These are phyloP conservation scores for Halictus quadricinctus DNA, from an alignment of 2,888 invertebrate species.

Conservation along the genomic window DNA sequence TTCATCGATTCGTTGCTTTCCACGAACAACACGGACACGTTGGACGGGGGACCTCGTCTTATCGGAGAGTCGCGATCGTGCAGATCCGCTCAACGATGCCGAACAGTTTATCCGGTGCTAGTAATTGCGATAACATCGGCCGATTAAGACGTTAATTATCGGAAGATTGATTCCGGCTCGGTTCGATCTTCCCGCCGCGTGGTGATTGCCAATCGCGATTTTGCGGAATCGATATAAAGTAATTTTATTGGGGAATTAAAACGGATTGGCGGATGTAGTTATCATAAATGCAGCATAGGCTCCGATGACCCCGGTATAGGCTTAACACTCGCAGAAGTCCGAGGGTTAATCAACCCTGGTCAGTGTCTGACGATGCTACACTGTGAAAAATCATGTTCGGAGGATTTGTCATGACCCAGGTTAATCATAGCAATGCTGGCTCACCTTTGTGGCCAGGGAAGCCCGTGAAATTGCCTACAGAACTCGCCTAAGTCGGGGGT, in stretches of 20 bases:
- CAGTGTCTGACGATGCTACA: too few species aligned
- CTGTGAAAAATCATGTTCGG: not conserved
- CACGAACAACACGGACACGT: not conserved
- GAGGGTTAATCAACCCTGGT: too few species aligned
- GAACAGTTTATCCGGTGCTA: constrained; percentile 39
- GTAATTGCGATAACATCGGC: constrained; percentile 54
- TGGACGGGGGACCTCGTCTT: constrained; percentile 4
- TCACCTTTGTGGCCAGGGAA: constrained; percentile 36
- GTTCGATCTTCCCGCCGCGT: constrained; percentile 32
- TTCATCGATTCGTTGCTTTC: constrained; percentile 42
- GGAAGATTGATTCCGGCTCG: constrained; percentile 42
- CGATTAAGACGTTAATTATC: constrained; percentile 70
- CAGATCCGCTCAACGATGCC: constrained; percentile 17
- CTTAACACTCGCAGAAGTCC: too few species aligned
- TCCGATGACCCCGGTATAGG: too few species aligned
- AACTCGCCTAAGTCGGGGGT: constrained; percentile 51
- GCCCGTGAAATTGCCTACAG: constrained; percentile 28
- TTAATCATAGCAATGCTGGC: too few species aligned
- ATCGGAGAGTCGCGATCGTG: not conserved
- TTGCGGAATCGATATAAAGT: not conserved
- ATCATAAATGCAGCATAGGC: too few species aligned
- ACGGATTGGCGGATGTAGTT: too few species aligned
- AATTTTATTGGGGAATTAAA: not conserved
- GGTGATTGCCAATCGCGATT: not conserved
- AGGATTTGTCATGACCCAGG: constrained; percentile 60